Base-by-base conservation (phyloP, 2,113 vertebrate species). In the human region DNA sequence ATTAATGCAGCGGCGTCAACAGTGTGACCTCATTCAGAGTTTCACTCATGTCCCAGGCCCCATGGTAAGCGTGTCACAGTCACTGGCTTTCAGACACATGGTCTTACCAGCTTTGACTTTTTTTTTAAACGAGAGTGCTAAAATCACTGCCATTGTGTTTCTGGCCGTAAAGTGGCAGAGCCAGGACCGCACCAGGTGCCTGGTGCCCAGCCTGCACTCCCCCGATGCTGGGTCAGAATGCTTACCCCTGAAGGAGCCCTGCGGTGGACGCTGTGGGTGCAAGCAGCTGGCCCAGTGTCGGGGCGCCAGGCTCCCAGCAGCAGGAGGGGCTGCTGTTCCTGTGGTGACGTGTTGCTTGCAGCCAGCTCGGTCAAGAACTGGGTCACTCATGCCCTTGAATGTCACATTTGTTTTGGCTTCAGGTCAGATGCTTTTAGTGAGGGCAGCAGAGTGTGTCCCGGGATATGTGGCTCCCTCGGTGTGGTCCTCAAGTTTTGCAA, bases 101-200 rank as follows among this genome's bases (percentile, higher is more conserved):
- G 80, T 66, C 94, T 40, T 13, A 2, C 38, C 10, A 22, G 57
- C 78, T 43, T 52, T 52, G 66, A 18, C 66, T 52, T 30, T 6
- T 5, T 27, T 64, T 32, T 64, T 32, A 32, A 9, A 22, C 0
- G 3, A 35, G 82, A 43, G 13, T 2, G 2, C 25, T 38, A 1
- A 43, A 38, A 12, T n/a, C 2, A 0, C 0, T 4, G 52, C 40
- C 30, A 0, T 16, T 12, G 0, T 12, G 4, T 52, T 75, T 43
- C 27, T 4, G 7, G 40, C n/a, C 20, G 3, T 20, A 25, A 22
- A 25, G 66, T 27, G n/a, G n/a, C 38, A 11, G 66, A 66, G 32
- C 38, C n/a, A 20, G 79, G 38, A 17, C 16, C 13, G 12, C 7
- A 38, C 2, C 13, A 6, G 2, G 17, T 4, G 0, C 43, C 66